Conservation (phyloP, 2,113 vertebrate genomes). For the Chiloscyllium plagiosum region DNA sequence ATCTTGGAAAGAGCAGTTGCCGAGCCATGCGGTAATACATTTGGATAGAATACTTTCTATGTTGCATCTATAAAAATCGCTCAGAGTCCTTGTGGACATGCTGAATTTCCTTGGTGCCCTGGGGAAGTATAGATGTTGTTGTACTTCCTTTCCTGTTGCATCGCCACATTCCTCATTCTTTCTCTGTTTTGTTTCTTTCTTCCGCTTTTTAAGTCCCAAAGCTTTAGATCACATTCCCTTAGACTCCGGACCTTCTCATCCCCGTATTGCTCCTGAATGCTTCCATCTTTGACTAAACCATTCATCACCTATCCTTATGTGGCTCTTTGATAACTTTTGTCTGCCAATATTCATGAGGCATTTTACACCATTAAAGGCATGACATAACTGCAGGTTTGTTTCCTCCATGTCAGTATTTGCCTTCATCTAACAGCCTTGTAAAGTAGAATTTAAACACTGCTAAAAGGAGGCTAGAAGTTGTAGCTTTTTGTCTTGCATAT, state of each 20-base stretch:
- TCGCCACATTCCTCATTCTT: not conserved
- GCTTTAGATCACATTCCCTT: not conserved
- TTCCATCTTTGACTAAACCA: not conserved
- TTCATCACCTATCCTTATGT: not conserved
- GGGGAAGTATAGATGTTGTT: too few species aligned
- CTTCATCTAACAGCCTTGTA: too few species aligned
- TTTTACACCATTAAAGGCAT: not conserved
- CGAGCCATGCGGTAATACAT: too few species aligned
- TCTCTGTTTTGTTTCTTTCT: too few species aligned
- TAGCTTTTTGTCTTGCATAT: too few species aligned
- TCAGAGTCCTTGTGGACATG: too few species aligned
- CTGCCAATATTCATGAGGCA: not conserved
- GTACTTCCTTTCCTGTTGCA: not conserved
- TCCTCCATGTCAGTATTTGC: not conserved
- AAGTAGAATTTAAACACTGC: too few species aligned
- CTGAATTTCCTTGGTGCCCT: too few species aligned
- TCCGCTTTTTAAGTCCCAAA: not conserved
- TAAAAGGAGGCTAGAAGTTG: too few species aligned
- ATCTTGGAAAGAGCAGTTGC: too few species aligned
- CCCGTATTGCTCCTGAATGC: not conserved
- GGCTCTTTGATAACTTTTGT: not conserved
- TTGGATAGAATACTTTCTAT: too few species aligned
- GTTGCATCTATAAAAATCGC: too few species aligned
- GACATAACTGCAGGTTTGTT: not conserved
- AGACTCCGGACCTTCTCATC: not conserved